Percentiles rank a stretch among this genome's conserved stretches.
phyloP scores from a whole-genome alignment of 1,140 invertebrate species.

The Brachionus koreanus region DNA sequence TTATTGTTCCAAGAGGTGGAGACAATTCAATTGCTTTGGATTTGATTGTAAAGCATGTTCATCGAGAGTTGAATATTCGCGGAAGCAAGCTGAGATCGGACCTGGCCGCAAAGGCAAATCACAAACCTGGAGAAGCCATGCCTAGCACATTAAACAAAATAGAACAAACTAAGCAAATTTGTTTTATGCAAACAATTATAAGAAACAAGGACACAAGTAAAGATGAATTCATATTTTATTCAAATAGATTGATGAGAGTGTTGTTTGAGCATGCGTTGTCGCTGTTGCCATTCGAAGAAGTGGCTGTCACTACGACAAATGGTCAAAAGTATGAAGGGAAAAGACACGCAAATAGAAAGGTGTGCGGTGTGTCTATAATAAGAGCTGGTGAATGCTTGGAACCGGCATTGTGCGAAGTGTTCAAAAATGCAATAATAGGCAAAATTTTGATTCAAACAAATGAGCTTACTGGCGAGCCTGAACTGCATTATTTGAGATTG shows the following conservation, averaged over 20 bases:
- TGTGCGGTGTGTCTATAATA: conserved; percentile 93
- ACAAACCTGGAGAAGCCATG: conserved; percentile 71
- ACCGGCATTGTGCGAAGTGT: conserved; percentile 88
- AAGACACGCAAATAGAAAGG: conserved; percentile 55
- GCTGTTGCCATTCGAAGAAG: conserved; percentile 75
- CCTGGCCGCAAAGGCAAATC: conserved; percentile 60
- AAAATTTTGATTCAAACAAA: conserved; percentile 99
- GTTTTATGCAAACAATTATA: conserved; percentile 63
- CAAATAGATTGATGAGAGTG: conserved; percentile 87
- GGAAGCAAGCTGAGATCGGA: conserved; percentile 76
- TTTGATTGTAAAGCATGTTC: conserved; percentile 92
- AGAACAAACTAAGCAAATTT: conserved; percentile 72
- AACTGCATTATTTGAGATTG: conserved; percentile 84
- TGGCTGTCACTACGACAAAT: conserved; percentile 50
- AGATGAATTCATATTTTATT: conserved; percentile 99
- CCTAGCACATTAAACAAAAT: conserved; percentile 81
- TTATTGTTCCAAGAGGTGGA: no score
- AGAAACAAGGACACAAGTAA: conserved; percentile 82
- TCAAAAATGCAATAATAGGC: conserved; percentile 87
- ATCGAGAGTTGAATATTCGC: no score
- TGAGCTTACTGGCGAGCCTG: conserved; percentile 71
- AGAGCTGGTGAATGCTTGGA: conserved; percentile 89
- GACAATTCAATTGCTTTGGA: conserved; percentile 95
- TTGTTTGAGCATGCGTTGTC: conserved; percentile 93
- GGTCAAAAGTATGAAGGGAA: conserved; percentile 66